Evolutionary conservation across 2,797 vertebrate species (phyloP).

Genomic region (Pempheris klunzingeri): DNA sequence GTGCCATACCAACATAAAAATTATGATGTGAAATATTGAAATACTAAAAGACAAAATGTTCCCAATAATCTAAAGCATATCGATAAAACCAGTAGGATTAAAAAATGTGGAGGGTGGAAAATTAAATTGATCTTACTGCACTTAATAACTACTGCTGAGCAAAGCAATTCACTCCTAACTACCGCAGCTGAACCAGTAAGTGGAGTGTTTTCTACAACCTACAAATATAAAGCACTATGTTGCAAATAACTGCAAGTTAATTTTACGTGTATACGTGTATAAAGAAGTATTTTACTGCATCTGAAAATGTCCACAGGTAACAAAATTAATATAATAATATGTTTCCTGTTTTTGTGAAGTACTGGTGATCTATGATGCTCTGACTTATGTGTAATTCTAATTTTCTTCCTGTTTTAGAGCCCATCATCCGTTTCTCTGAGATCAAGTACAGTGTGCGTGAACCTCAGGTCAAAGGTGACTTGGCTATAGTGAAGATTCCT

Average conservation of each 20-base stretch:
- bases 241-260: background rate
- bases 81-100: background rate
- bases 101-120: background rate
- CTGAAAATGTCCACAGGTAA: background rate
- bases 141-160: background rate
- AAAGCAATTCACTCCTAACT: background rate
- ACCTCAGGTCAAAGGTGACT: slow-evolving; percentile 85
- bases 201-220: background rate
- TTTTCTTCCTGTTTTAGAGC: slow-evolving; percentile 75
- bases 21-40: background rate
- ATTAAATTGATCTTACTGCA: background rate
- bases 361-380: background rate
- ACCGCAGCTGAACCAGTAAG: background rate
- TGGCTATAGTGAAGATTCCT: slow-evolving; percentile 86
- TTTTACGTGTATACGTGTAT: background rate
- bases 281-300: background rate
- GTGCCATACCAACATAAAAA: slow-evolving; percentile 44
- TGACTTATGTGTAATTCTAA: background rate
- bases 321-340: background rate
- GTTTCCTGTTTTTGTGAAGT: background rate
- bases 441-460: slow-evolving; percentile 90
- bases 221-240: background rate
- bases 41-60: background rate
- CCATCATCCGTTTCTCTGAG: slow-evolving; percentile 91
- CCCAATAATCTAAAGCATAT: background rate